Conservation (phyloP, 1,140 invertebrate species). For the Pollicipes pollicipes region DNA sequence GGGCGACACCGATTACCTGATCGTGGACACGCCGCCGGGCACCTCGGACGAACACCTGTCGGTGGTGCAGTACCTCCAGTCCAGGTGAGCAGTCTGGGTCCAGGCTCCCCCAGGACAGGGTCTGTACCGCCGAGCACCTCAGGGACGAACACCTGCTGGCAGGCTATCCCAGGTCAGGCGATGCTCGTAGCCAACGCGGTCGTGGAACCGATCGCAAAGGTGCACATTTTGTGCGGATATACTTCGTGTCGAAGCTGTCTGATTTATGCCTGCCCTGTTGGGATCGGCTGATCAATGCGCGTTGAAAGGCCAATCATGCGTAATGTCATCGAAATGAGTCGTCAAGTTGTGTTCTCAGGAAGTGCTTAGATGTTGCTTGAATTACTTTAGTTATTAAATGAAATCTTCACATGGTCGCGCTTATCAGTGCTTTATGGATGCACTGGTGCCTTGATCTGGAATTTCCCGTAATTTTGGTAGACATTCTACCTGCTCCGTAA, state of each 20-base stretch:
- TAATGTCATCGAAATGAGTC: no score
- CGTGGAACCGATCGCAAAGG: no score
- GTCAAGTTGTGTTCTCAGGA: no score
- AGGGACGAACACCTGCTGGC: neutral
- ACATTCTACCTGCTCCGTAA: neutral
- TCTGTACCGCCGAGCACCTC: neutral
- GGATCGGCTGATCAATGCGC: no score
- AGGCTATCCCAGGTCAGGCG: conserved; percentile 21
- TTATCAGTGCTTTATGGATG: neutral
- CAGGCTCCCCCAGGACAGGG: no score
- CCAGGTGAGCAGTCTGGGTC: conserved; percentile 17
- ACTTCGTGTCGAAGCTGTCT: neutral
- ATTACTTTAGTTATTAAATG: no score
- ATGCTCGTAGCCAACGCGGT: neutral
- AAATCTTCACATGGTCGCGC: neutral
- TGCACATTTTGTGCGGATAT: no score
- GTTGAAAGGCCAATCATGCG: no score
- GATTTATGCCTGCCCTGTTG: neutral
- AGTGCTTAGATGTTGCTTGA: no score
- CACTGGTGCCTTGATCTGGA: no score
- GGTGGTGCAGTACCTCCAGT: conserved; percentile 39
- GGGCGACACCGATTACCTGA: conserved; percentile 65
- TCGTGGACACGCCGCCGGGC: conserved; percentile 87
- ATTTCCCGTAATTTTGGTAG: no score
- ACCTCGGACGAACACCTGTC: conserved; percentile 93